Conservation (phyloP, 2,888 invertebrate genomes). For the Listrodromus nycthemerus region DNA sequence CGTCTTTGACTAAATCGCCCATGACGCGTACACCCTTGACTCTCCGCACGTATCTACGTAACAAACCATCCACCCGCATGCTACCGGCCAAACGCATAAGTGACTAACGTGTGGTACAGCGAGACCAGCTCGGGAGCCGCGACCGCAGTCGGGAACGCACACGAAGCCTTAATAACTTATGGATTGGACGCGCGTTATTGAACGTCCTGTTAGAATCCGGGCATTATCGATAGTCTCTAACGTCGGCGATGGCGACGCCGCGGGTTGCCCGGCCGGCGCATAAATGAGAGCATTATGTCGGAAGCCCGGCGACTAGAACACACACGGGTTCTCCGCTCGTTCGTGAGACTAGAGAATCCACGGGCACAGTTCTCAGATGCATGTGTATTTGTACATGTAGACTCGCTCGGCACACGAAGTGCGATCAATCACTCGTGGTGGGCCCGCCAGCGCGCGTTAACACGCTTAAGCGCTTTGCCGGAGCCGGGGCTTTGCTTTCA, state of each 20-base stretch:
- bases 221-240: constrained; percentile 78
- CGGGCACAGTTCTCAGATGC: constrained; percentile 31
- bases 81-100: constrained; percentile 33
- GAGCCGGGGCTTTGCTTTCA: constrained; percentile 63
- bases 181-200: constrained; percentile 80
- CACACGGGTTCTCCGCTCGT: constrained; percentile 13
- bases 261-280: constrained; percentile 62
- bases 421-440: constrained; percentile 79
- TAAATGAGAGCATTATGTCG: constrained; percentile 78
- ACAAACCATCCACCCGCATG: constrained; percentile 49
- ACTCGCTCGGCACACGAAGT: constrained; percentile 68
- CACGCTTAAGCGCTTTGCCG: constrained; percentile 76
- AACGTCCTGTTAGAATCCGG: constrained; percentile 80
- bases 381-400: constrained; percentile 18
- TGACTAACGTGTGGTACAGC: constrained; percentile 30
- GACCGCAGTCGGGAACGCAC: constrained; percentile 71
- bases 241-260: constrained; percentile 48
- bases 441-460: constrained; percentile 71
- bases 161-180: constrained; percentile 82
- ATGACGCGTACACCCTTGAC: neutral
- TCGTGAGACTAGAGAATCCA: constrained; percentile 28
- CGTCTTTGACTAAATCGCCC: constrained; percentile 20
- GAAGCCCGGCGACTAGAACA: constrained; percentile 66
- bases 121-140: neutral
- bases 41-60: constrained; percentile 2